phyloP scores from a whole-genome alignment of 2,888 invertebrate genomes.

The Petrolisthes cinctipes region DNA sequence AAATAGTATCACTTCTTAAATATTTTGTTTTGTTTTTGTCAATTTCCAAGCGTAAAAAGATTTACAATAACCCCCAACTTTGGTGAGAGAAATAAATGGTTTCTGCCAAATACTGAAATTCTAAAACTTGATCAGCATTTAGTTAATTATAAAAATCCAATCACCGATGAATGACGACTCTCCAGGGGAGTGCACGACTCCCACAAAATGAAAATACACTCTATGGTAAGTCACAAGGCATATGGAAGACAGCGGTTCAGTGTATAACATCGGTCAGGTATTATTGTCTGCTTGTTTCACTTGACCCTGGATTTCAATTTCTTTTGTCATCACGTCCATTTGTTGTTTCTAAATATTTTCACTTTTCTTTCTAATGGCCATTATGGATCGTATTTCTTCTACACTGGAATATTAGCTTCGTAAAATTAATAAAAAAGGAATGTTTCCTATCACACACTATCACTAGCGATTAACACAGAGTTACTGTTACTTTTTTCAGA shows the following conservation, averaged over 20 bases:
- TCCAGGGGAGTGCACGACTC: constrained; percentile 41
- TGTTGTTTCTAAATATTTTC: background rate
- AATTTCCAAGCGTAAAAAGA: constrained; percentile 52
- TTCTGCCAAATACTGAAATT: constrained; percentile 49
- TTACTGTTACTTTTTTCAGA: constrained; percentile 41
- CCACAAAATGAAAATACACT: constrained; percentile 54
- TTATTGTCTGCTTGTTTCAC: constrained; percentile 51
- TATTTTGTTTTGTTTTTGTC: constrained; percentile 39
- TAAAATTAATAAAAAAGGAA: constrained; percentile 14
- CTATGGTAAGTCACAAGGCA: constrained; percentile 62
- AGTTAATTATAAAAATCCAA: constrained; percentile 48
- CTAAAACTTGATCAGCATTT: constrained; percentile 36
- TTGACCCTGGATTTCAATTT: constrained; percentile 20
- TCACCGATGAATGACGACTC: constrained; percentile 38
- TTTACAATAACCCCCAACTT: constrained; percentile 46
- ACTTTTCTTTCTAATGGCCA: constrained; percentile 37
- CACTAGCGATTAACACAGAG: constrained; percentile 58
- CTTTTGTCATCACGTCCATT: background rate
- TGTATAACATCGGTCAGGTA: constrained; percentile 53
- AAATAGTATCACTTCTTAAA: constrained; percentile 60
- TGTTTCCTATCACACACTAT: constrained; percentile 55
- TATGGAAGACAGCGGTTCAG: constrained; percentile 62
- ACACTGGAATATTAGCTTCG: constrained; percentile 18
- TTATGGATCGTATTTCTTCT: constrained; percentile 33
- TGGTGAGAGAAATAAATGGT: constrained; percentile 36